Conservation (phyloP, 1,140 invertebrate genomes). For the Ips nitidus region DNA sequence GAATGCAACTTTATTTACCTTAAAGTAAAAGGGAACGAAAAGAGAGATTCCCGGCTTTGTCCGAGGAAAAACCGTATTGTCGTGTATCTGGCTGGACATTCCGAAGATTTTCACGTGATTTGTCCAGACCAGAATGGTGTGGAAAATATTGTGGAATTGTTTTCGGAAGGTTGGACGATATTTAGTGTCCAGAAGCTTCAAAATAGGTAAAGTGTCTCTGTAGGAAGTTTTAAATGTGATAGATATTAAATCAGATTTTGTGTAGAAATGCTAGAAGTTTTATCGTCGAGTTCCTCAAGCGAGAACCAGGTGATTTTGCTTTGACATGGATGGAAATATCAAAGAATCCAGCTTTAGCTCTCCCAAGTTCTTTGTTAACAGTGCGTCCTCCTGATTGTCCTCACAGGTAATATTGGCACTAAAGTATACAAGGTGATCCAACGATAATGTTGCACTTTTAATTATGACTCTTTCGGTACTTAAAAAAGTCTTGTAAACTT, state of each 20-base stretch:
- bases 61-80: constrained; percentile 71
- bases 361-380: constrained; percentile 60
- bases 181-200: constrained; percentile 53
- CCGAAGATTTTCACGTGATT: constrained; percentile 62
- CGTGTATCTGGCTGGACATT: constrained; percentile 67
- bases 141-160: constrained; percentile 64
- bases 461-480: too few species aligned
- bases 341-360: constrained; percentile 62
- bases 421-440: not conserved
- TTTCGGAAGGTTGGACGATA: constrained; percentile 72
- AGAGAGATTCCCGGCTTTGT: constrained; percentile 62
- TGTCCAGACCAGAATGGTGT: constrained; percentile 59
- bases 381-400: constrained; percentile 66
- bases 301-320: constrained; percentile 68
- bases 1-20: constrained; percentile 71
- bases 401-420: constrained; percentile 61
- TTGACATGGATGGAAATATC: constrained; percentile 79
- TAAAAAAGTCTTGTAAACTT: too few species aligned
- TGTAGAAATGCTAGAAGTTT: constrained; percentile 63
- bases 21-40: constrained; percentile 66
- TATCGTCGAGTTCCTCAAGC: constrained; percentile 70
- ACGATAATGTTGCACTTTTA: too few species aligned
- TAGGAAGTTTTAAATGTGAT: not conserved
- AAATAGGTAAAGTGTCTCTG: constrained; percentile 38
- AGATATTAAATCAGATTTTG: constrained; percentile 1